Percentiles rank a stretch among this genome's conserved stretches.
Evolutionary conservation across 1,140 invertebrate species (phyloP).

Genomic region (Sinonovacula constricta): DNA sequence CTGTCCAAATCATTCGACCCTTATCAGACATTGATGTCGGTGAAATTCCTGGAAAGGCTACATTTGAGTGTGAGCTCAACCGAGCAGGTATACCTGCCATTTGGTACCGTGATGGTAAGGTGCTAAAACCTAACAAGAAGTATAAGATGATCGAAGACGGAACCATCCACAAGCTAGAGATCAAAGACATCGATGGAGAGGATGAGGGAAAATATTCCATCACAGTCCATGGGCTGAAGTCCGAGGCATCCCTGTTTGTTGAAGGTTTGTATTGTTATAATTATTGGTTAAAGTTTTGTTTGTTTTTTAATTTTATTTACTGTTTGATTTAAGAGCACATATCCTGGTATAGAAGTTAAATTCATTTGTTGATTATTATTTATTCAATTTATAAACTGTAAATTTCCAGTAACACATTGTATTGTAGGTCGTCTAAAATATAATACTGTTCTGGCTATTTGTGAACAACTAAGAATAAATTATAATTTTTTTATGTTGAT

Average conservation of each 20-base stretch:
- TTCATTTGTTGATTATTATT: too few species aligned
- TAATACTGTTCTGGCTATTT: too few species aligned
- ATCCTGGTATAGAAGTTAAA: too few species aligned
- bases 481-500: too few species aligned
- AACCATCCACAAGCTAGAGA: constrained; percentile 67
- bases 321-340: too few species aligned
- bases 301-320: too few species aligned
- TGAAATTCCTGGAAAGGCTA: constrained; percentile 69
- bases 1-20: constrained; percentile 70
- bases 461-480: too few species aligned
- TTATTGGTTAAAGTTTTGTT: too few species aligned
- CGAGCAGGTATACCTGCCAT: constrained; percentile 67
- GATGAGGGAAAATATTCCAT: constrained; percentile 74
- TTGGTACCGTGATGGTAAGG: constrained; percentile 72
- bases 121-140: constrained; percentile 67
- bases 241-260: constrained; percentile 69
- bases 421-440: too few species aligned
- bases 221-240: constrained; percentile 66
- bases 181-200: constrained; percentile 68
- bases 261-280: too few species aligned
- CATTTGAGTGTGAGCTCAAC: constrained; percentile 76
- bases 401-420: too few species aligned
- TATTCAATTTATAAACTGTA: too few species aligned
- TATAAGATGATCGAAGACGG: constrained; percentile 72
- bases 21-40: constrained; percentile 72